phyloP scores from a whole-genome alignment of 2,113 vertebrate genomes.

The Microcebus lehilahytsara region DNA sequence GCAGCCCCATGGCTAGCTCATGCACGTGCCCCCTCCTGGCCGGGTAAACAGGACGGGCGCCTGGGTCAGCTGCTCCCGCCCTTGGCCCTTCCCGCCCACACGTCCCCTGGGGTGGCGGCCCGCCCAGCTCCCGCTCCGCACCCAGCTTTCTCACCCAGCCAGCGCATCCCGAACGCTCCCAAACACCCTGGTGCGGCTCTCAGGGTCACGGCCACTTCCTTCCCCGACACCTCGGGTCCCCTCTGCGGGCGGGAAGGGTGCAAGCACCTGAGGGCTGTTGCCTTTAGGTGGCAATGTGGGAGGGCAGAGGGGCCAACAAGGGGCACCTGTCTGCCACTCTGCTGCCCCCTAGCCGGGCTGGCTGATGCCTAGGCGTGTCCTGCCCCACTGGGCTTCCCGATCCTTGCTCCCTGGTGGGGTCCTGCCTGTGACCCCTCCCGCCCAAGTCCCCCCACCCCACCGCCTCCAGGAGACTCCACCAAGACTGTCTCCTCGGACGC shows the following conservation, averaged over 20 bases:
- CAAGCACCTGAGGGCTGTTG: neutral
- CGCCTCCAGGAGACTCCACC: neutral
- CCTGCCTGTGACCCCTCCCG: neutral
- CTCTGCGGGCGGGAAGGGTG: too few species aligned
- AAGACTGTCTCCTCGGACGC: slow-evolving; percentile 39
- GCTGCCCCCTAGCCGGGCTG: neutral
- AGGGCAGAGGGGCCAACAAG: neutral
- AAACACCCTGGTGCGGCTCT: neutral
- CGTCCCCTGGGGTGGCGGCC: slow-evolving; percentile 22
- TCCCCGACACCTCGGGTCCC: neutral
- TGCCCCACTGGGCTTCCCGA: neutral
- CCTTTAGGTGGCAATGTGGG: neutral
- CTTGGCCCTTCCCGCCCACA: slow-evolving; percentile 56
- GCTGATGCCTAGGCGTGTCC: neutral
- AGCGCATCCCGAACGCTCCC: neutral
- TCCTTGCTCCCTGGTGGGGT: neutral
- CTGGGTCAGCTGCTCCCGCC: slow-evolving; percentile 57
- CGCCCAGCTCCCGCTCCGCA: slow-evolving; percentile 26
- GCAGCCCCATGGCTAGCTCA: slow-evolving; percentile 17
- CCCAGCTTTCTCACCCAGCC: neutral
- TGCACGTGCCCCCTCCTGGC: neutral
- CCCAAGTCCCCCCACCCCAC: neutral
- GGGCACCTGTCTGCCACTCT: neutral
- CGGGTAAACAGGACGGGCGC: slow-evolving; percentile 62
- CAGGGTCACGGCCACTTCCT: neutral